phyloP scores from a whole-genome alignment of 2,888 invertebrate species.

The Ischnus inquisitorius region DNA sequence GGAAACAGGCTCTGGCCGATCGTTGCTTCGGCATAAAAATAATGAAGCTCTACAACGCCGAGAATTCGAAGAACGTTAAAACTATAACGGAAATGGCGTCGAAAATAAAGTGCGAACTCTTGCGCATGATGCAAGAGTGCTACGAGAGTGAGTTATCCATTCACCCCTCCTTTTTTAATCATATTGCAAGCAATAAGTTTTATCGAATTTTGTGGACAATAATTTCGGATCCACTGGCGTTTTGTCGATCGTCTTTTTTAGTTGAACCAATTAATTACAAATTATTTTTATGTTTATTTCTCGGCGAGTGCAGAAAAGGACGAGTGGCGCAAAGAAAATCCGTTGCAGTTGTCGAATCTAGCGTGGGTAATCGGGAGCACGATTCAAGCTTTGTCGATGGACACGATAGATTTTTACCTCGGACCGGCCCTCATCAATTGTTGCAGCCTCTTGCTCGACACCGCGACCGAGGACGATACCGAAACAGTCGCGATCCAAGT shows the following conservation, averaged over 20 bases:
- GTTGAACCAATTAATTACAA: not conserved
- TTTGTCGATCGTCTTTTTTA: not conserved
- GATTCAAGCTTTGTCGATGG: constrained; percentile 80
- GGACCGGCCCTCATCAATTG: constrained; percentile 82
- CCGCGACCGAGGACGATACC: constrained; percentile 82
- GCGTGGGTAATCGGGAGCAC: constrained; percentile 84
- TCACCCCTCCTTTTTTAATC: not conserved
- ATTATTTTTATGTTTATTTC: not conserved
- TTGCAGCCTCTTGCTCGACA: constrained; percentile 84
- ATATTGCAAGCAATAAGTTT: not conserved
- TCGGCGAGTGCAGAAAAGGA: constrained; percentile 72
- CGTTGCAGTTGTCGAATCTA: constrained; percentile 81
- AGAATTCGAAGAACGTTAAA: not conserved
- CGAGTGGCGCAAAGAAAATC: constrained; percentile 69
- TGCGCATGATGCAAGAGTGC: constrained; percentile 11
- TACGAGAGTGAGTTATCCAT: constrained; percentile 41
- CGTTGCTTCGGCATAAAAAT: constrained; percentile 57
- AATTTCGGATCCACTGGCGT: not conserved
- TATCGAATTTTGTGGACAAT: not conserved
- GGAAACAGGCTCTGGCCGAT: constrained; percentile 49
- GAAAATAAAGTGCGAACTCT: not conserved
- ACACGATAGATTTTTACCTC: constrained; percentile 67
- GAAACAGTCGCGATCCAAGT: constrained; percentile 85
- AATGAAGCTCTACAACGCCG: not conserved
- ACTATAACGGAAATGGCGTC: not conserved